These are phyloP conservation scores for Dendropsophus ebraccatus DNA, from an alignment of 2,113 vertebrate species.

Conservation along the genomic window DNA sequence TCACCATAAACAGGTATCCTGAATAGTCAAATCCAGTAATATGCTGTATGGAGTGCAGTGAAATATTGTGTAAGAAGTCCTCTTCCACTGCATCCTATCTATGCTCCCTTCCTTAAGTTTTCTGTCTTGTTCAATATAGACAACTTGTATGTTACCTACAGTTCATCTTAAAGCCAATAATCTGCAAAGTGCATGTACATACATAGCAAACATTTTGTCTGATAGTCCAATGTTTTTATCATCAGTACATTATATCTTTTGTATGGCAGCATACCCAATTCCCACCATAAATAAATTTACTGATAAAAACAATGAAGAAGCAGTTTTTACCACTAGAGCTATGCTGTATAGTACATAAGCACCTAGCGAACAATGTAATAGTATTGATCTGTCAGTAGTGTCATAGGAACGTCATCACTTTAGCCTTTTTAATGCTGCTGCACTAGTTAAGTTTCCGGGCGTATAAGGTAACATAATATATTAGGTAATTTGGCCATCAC, in stretches of 20 bases:
- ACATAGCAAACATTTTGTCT: neutral
- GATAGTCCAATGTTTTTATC: neutral
- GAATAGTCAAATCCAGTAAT: neutral
- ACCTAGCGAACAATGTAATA: no score
- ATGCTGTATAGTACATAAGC: neutral
- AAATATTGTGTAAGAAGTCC: neutral
- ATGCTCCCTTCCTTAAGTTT: neutral
- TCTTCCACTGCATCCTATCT: neutral
- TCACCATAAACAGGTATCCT: neutral
- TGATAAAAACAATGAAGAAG: neutral
- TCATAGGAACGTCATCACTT: neutral
- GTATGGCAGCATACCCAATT: neutral
- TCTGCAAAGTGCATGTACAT: neutral
- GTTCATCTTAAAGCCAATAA: neutral
- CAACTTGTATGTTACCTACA: conserved; percentile 4
- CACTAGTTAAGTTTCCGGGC: no score
- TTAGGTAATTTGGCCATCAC: no score
- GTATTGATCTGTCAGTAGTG: neutral
- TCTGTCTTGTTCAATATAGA: neutral
- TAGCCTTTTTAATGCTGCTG: neutral
- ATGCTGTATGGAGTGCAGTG: neutral
- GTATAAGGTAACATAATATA: no score
- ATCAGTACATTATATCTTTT: neutral
- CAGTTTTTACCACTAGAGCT: neutral
- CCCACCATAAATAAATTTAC: neutral